Evolutionary conservation across 2,888 invertebrate species (phyloP), one percentile per base, ranked within the genome.

Genomic region (Sinotaia quadrata): DNA sequence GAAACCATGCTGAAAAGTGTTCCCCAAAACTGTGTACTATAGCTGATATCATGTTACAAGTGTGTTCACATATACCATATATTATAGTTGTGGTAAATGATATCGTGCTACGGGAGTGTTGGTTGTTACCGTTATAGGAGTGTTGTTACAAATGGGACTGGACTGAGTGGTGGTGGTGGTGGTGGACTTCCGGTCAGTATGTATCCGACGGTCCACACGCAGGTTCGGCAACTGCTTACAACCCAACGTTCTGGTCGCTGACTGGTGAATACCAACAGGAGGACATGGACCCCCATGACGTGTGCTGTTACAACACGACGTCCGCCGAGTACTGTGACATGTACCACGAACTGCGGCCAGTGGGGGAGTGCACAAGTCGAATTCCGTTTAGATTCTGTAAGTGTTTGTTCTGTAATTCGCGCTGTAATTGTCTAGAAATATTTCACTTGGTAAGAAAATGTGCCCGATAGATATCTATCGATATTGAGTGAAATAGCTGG

Each of bases 221-320:
- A 2, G 61, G 61, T 8, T 31, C 61, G 18, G 61, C 61, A 3
- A 61, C 47, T 0, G 61, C 49, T 4, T 61, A 29, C 61, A 61
- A 34, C 34, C 49, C 61, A 0, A 27, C 49, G 10, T 61, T 47
- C 49, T 61, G 58, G 58, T 41, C 58, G n/a, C 41, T 49, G 49
- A n/a, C 5, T 1, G 7, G n/a, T 34, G 24, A 33, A 33, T 61
- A 61, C 49, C 33, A n/a, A 34, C 33, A 5, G 33, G 61, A 61
- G 49, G 61, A 61, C 34, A 24, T 21, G 1, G 29, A 34, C 0
- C 33, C 61, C 7, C 61, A 61, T 33, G 61, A 61, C 33, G 24
- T 61, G 29, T 61, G 61, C 61, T 61, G 61, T 27, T 61, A 47
- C 61, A 18, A 58, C 24, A 37, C 37, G 34, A 58, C 58, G n/a